These are phyloP conservation scores for Brachionus rubens DNA, from an alignment of 1,140 invertebrate species.

Conservation along the genomic window DNA sequence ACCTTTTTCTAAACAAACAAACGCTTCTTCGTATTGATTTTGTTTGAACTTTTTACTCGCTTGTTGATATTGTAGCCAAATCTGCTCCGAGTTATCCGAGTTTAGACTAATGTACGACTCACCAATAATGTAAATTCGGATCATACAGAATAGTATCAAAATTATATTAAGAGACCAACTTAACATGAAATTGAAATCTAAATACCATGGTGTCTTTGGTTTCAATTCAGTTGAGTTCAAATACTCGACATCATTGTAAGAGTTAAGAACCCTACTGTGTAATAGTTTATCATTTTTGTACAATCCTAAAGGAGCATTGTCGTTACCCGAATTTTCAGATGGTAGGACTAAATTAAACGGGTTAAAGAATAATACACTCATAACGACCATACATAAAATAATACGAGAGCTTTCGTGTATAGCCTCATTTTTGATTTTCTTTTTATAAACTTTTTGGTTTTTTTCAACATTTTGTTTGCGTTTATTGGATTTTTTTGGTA, in stretches of 20 bases:
- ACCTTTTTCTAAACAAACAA: background rate
- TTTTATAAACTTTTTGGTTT: background rate
- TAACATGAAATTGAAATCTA: background rate
- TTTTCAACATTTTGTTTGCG: background rate
- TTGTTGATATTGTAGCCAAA: background rate
- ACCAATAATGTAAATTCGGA: constrained; percentile 11
- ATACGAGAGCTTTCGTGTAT: constrained; percentile 31
- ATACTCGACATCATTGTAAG: background rate
- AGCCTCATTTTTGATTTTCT: constrained; percentile 9
- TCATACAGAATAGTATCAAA: background rate
- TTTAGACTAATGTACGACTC: background rate
- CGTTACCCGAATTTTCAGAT: background rate
- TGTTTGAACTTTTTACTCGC: constrained; percentile 26
- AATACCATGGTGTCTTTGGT: background rate
- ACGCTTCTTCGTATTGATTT: constrained; percentile 27
- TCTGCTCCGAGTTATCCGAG: background rate
- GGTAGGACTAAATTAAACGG: constrained; percentile 15
- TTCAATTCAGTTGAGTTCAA: background rate
- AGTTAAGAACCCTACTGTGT: constrained; percentile 3
- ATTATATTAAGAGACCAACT: constrained; percentile 17
- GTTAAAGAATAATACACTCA: constrained; percentile 40
- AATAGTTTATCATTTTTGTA: background rate
- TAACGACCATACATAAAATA: constrained; percentile 33
- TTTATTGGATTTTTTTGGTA: background rate
- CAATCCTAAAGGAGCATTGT: too few relatives aligned